These are phyloP conservation scores for Chalcis sispes DNA, from an alignment of 2,888 invertebrate genomes.

Conservation along the genomic window DNA sequence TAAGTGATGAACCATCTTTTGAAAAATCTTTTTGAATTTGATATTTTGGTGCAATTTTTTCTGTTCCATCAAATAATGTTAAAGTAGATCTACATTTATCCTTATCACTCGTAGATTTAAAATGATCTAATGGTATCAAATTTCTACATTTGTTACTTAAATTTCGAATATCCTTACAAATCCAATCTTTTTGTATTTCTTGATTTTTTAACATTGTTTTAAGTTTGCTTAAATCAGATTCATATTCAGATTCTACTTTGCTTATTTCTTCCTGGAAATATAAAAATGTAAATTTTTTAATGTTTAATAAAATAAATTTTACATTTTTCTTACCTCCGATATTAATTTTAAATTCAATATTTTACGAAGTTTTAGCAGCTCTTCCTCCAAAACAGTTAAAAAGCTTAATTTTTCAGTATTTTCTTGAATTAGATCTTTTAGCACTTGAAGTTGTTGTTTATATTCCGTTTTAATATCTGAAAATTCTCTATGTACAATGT, in stretches of 20 bases:
- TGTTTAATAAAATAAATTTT: not conserved
- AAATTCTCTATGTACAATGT: not conserved
- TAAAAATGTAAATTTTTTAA: not conserved
- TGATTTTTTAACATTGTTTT: slow-evolving; percentile 70
- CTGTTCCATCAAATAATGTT: slow-evolving; percentile 6
- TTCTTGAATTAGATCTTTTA: slow-evolving; percentile 76
- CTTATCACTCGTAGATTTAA: not conserved
- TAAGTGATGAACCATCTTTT: slow-evolving; percentile 14
- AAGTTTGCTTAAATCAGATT: slow-evolving; percentile 74
- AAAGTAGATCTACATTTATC: not conserved
- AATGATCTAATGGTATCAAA: slow-evolving; percentile 15
- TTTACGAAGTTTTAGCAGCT: slow-evolving; percentile 77
- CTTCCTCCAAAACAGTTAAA: slow-evolving; percentile 78
- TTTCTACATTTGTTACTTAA: slow-evolving; percentile 29
- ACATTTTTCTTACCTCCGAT: slow-evolving; percentile 63
- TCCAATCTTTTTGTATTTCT: slow-evolving; percentile 55
- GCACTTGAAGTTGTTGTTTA: slow-evolving; percentile 70
- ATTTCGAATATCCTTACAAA: slow-evolving; percentile 34
- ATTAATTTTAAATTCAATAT: slow-evolving; percentile 68
- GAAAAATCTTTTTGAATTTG: not conserved
- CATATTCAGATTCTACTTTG: slow-evolving; percentile 68
- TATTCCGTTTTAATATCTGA: slow-evolving; percentile 71
- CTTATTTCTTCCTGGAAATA: slow-evolving; percentile 65
- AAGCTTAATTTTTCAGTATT: slow-evolving; percentile 79
- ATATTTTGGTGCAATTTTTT: slow-evolving; percentile 7